Base-by-base conservation (phyloP, 1,140 invertebrate species). In the Papilio machaon region DNA sequence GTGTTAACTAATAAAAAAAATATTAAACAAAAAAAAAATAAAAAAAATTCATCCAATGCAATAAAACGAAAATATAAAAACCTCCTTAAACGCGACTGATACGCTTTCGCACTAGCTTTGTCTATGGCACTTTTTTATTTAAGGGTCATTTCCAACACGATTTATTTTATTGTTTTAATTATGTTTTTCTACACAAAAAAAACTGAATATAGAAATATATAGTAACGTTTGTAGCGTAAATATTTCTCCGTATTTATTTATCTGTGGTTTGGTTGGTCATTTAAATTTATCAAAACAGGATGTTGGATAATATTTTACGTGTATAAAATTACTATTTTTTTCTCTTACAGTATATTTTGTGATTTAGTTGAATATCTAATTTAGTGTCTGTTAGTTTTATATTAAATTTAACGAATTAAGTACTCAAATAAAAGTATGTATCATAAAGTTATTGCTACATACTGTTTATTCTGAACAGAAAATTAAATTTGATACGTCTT, bases 1-100 rank as follows among this genome's bases (percentile, higher is more conserved):
- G 84, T 82, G 83, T 85, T 85, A 85, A 80, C 85, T 85, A 87
- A 75, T 49, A 81, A 82, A 73, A 74, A 80, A 84, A 84, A 82
- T 43, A 43, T 86, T 78, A 82, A 77, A 77, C 79, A 73, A 88
- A 85, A 76, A 81, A 88, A 88, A 81, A 79, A 80, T 79, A 84
- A 64, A 83, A 85, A 77, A 77, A 23, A 58, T 76, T 52, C 52
- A 43, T 77, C n/a, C 52, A 58, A 77, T 77, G 75, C 75, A 58
- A 77, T 77, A 77, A 77, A 58, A 58, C 8, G 6, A 35, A 77
- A 13, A 60, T 58, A 77, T 43, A 79, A 79, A 64, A 78, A 79
- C 23, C 10, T 60, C 52, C 9, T 77, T 79, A 79, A 79, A 79
- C 76, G 76, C 76, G 54, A 43, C 35, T 46, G n/a, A 64, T 54